Conservation (phyloP, 2,113 vertebrate species). For the Chinchilla lanigera region DNA sequence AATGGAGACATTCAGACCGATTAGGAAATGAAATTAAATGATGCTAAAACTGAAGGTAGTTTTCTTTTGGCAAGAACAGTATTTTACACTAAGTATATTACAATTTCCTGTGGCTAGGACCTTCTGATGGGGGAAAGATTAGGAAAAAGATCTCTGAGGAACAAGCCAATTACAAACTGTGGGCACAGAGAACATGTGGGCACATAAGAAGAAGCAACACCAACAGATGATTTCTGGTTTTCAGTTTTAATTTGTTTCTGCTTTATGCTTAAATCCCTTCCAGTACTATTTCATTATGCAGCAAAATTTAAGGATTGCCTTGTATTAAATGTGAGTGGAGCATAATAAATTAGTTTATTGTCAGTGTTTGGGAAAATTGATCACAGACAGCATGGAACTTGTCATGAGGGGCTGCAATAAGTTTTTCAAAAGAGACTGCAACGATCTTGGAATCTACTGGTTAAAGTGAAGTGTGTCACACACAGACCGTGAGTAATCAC, state of each 20-base stretch:
- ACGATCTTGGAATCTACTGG: too few species aligned
- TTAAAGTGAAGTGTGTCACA: neutral
- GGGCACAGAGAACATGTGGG: neutral
- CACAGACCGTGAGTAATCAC: neutral
- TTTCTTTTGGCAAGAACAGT: neutral
- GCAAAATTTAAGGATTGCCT: neutral
- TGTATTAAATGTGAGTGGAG: neutral
- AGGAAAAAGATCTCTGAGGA: neutral
- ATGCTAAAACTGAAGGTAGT: neutral
- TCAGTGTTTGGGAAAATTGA: neutral
- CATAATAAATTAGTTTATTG: neutral
- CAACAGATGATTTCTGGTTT: neutral
- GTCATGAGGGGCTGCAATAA: neutral
- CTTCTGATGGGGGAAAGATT: neutral
- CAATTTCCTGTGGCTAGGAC: neutral
- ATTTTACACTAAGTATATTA: neutral
- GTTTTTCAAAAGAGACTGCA: neutral
- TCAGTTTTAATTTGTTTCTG: constrained; percentile 25
- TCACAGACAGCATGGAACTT: neutral
- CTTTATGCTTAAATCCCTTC: constrained; percentile 3
- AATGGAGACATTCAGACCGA: neutral
- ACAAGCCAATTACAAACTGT: neutral
- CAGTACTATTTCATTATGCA: neutral
- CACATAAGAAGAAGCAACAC: neutral
- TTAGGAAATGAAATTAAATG: neutral